These are phyloP conservation scores for Felis chaus DNA, from an alignment of 2,113 vertebrate species.

Conservation along the genomic window DNA sequence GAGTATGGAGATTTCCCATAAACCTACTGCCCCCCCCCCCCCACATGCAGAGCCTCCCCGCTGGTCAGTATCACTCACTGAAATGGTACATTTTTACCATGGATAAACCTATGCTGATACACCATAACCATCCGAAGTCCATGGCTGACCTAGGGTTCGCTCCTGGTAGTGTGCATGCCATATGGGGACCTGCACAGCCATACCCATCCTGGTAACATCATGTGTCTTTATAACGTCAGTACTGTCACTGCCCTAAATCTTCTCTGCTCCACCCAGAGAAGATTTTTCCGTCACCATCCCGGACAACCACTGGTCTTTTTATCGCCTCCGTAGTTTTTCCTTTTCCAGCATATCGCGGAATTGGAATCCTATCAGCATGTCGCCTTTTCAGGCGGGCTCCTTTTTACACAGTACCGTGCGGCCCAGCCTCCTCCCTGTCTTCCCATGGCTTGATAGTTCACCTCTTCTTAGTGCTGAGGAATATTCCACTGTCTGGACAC, in stretches of 20 bases:
- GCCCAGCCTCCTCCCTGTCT: accelerated
- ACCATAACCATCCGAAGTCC: neutral
- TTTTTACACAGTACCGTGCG: accelerated
- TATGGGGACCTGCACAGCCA: neutral
- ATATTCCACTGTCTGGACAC: accelerated
- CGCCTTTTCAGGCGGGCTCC: accelerated
- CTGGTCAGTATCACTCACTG: neutral
- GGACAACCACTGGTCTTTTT: neutral
- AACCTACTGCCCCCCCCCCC: accelerated
- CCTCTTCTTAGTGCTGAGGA: neutral
- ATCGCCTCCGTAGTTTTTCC: neutral
- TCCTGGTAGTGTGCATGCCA: too few species aligned
- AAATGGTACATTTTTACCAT: neutral
- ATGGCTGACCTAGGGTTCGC: neutral
- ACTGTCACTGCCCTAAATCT: neutral
- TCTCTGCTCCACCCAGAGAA: neutral
- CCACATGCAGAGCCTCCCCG: too few species aligned
- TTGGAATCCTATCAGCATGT: accelerated
- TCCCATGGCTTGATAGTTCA: neutral
- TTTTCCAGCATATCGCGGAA: neutral
- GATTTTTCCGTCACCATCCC: too few species aligned
- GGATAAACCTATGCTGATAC: neutral
- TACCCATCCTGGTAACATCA: neutral
- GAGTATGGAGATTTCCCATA: neutral
- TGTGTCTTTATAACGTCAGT: too few species aligned